Evolutionary conservation across 1,140 invertebrate genomes (phyloP).

Genomic region (Melanaphis sacchari): DNA sequence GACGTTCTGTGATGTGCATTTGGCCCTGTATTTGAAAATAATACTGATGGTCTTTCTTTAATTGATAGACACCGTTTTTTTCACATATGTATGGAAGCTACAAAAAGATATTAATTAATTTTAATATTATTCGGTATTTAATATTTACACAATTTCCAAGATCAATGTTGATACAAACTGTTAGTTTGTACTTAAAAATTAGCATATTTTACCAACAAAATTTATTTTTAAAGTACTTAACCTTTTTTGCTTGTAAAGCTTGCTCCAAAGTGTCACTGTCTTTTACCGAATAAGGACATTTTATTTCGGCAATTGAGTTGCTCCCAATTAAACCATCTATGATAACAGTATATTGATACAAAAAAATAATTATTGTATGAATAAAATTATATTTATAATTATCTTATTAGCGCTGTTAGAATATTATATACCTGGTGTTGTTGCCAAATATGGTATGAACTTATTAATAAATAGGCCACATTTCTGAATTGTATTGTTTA

Average conservation of each 20-base stretch:
- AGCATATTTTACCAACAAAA: neutral
- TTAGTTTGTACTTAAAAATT: neutral
- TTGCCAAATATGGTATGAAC: neutral
- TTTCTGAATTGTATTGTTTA: neutral
- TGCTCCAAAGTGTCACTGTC: neutral
- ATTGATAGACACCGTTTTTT: neutral
- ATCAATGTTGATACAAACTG: neutral
- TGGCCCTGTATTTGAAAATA: neutral
- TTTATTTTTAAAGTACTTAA: neutral
- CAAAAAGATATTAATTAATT: neutral
- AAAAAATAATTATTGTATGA: neutral
- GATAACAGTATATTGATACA: neutral
- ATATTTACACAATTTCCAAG: neutral
- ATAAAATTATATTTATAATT: neutral
- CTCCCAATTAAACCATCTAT: neutral
- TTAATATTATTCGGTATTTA: neutral
- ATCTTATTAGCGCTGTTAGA: neutral
- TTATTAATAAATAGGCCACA: conserved; percentile 15
- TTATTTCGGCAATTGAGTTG: neutral
- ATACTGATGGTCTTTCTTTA: neutral
- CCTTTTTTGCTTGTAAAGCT: neutral
- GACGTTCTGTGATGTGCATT: neutral
- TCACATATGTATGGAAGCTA: neutral
- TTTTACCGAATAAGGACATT: neutral
- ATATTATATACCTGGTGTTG: neutral